Conservation (phyloP, 2,888 invertebrate species). For the Rhabditophanes sp. region DNA sequence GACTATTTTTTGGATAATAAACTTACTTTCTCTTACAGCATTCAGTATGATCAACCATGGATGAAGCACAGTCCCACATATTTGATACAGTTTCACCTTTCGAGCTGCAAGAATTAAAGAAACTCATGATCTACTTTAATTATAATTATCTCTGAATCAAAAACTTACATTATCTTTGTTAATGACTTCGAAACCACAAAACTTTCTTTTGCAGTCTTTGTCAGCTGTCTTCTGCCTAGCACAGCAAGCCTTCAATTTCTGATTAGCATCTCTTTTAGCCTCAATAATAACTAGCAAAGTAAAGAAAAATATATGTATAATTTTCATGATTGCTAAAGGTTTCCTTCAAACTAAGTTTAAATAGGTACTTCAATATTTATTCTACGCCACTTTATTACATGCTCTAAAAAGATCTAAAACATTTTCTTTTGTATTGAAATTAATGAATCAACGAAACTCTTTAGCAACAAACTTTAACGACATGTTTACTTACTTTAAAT, state of each 20-base stretch:
- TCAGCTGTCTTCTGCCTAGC: constrained; percentile 34
- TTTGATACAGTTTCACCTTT: constrained; percentile 26
- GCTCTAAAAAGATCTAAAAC: no score
- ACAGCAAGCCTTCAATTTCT: constrained; percentile 34
- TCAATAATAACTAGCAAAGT: not conserved
- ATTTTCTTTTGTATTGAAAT: no score
- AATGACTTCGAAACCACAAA: constrained; percentile 34
- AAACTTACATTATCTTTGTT: constrained; percentile 28
- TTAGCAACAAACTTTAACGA: no score
- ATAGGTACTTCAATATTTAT: no score
- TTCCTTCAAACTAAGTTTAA: no score
- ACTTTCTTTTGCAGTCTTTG: constrained; percentile 29
- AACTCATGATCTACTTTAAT: constrained; percentile 14
- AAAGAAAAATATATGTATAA: no score
- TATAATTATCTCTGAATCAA: constrained; percentile 2
- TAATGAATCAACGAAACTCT: no score
- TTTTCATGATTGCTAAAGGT: no score
- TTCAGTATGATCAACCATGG: constrained; percentile 28
- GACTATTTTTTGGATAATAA: not conserved
- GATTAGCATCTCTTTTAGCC: constrained; percentile 18
- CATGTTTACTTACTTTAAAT: no score
- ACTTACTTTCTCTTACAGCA: constrained; percentile 33
- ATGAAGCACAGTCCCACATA: constrained; percentile 41
- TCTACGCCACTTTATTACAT: no score
- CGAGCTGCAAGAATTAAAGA: constrained; percentile 31